These are phyloP conservation scores for Capreolus pygargus DNA, from an alignment of 2,113 vertebrate species.

Conservation along the genomic window DNA sequence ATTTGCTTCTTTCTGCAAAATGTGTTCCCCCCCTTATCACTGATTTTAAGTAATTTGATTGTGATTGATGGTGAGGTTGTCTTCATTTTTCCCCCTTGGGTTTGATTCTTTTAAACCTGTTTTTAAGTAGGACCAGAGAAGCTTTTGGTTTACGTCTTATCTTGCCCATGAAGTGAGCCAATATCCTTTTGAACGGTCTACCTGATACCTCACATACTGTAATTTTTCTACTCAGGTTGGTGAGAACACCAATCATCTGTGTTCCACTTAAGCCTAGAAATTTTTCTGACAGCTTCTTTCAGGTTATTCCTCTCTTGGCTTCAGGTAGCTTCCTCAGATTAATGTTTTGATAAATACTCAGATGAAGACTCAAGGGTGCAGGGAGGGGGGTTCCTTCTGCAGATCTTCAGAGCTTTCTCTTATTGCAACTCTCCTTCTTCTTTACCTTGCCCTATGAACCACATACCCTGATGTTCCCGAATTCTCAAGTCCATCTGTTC, in stretches of 20 bases:
- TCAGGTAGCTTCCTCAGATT: not conserved
- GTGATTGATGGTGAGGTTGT: not conserved
- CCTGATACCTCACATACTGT: not conserved
- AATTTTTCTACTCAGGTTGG: not conserved
- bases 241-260: not conserved
- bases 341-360: not conserved
- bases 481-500: not conserved
- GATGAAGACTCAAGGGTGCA: not conserved
- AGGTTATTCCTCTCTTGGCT: not conserved
- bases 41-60: not conserved
- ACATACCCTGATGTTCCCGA: not conserved
- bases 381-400: not conserved
- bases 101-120: not conserved
- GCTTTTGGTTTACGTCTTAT: not conserved
- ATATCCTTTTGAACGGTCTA: not conserved
- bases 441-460: not conserved
- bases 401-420: not conserved
- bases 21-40: not conserved
- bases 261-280: not conserved
- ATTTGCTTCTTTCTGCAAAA: not conserved
- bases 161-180: not conserved
- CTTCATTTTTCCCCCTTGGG: not conserved
- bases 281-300: not conserved
- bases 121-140: not conserved
- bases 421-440: not conserved